Percentiles rank a stretch among this genome's conserved stretches.
phyloP scores from a whole-genome alignment of 2,113 vertebrate species.

The Microcebus tavaratra region DNA sequence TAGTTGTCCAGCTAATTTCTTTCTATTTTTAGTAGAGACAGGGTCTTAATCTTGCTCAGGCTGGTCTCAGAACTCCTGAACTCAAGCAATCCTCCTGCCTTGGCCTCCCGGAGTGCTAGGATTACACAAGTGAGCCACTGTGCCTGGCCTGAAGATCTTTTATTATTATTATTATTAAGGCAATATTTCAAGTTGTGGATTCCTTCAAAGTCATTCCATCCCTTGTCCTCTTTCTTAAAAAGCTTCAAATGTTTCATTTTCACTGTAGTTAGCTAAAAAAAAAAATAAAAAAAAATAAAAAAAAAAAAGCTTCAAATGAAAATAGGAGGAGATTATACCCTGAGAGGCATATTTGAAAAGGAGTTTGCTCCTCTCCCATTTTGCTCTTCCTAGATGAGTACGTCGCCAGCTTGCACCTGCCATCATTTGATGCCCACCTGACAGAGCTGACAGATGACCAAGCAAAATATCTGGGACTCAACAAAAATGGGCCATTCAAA shows the following conservation, averaged over 20 bases:
- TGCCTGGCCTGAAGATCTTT: background rate
- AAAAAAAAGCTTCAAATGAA: background rate
- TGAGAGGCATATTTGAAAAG: background rate
- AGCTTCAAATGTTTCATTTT: no score
- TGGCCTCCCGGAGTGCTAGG: no score
- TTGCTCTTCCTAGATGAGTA: constrained; percentile 87
- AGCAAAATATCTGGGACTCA: constrained; percentile 92
- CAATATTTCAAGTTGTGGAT: background rate
- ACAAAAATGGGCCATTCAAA: constrained; percentile 92
- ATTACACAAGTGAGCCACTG: no score
- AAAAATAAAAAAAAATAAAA: no score
- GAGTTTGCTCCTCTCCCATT: background rate
- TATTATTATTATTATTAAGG: background rate
- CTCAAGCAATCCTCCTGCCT: no score
- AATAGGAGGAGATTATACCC: background rate
- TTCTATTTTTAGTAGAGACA: no score
- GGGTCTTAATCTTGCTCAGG: no score
- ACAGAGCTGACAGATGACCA: constrained; percentile 91
- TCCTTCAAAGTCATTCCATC: background rate
- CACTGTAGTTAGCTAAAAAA: no score
- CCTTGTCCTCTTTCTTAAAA: background rate
- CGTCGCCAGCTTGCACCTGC: constrained; percentile 90
- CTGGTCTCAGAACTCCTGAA: no score
- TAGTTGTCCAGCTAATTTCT: no score
- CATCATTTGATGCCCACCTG: constrained; percentile 90